A percentile compares a stretch with the other conserved stretches of the same genome.
Evolutionary conservation across 2,797 vertebrate genomes (phyloP).

Genomic region (Microtus obscurus): DNA sequence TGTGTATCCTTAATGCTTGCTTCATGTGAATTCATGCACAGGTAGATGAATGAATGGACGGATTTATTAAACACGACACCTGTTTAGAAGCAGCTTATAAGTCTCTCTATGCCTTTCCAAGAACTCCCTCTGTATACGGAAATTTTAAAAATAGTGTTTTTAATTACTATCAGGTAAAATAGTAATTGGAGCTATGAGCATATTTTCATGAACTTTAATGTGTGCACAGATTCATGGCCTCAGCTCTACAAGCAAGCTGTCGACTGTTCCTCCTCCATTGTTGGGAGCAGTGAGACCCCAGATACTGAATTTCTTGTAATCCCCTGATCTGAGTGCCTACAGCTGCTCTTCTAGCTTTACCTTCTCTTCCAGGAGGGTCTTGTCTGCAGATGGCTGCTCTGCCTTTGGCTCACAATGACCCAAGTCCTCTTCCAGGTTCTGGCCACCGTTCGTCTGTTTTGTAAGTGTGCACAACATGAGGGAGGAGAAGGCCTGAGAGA

Average conservation of each 20-base stretch:
- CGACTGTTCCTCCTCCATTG: neutral
- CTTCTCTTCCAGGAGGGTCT: slow-evolving; percentile 92
- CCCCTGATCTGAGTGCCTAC: too few species aligned
- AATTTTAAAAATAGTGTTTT: neutral
- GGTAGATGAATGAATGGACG: neutral
- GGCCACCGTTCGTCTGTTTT: slow-evolving; percentile 91
- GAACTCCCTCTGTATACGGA: neutral
- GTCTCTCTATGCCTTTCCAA: neutral
- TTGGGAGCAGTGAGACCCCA: too few species aligned
- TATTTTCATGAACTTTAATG: neutral
- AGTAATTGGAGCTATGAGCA: neutral
- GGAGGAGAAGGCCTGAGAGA: slow-evolving; percentile 87
- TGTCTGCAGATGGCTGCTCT: slow-evolving; percentile 88
- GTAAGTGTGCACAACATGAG: slow-evolving; percentile 92
- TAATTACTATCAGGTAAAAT: neutral
- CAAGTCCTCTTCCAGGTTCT: slow-evolving; percentile 90
- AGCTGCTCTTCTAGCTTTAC: slow-evolving; percentile 94
- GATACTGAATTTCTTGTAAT: too few species aligned
- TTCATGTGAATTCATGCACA: neutral
- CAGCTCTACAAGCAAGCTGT: neutral
- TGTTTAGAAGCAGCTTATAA: neutral
- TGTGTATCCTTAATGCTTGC: neutral
- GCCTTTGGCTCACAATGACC: slow-evolving; percentile 87
- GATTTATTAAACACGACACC: neutral
- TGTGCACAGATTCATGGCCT: neutral